Conservation (phyloP, 2,113 vertebrate species). For the Alligator sinensis region DNA sequence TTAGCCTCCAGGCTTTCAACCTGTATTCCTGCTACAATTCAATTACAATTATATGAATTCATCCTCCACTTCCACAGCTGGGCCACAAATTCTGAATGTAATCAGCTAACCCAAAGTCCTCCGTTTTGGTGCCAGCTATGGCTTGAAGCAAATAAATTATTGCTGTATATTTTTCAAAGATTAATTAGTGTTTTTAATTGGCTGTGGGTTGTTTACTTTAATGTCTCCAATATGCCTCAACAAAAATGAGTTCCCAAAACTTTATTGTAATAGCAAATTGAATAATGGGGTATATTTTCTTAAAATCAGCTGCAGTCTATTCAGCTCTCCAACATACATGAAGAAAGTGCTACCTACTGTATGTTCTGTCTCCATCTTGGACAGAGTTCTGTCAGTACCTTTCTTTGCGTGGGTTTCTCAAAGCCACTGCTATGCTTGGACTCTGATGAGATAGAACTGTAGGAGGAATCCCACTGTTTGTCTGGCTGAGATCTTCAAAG, state of each 20-base stretch:
- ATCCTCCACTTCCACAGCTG: background rate
- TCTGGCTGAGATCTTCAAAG: background rate
- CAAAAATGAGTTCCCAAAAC: background rate
- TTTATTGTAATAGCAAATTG: background rate
- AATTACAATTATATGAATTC: background rate
- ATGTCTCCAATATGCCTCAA: background rate
- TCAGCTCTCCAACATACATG: background rate
- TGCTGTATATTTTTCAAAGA: background rate
- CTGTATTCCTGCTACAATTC: background rate
- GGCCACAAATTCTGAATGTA: background rate
- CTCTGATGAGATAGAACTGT: background rate
- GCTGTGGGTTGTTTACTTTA: background rate
- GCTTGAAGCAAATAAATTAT: background rate
- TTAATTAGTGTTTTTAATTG: background rate
- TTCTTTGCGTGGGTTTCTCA: background rate
- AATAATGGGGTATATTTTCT: background rate
- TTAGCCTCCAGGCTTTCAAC: background rate
- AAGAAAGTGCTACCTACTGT: background rate
- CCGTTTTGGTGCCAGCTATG: background rate
- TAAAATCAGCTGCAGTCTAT: background rate
- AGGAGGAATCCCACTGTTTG: background rate
- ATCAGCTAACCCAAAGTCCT: background rate
- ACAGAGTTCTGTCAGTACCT: background rate
- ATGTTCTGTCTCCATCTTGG: background rate
- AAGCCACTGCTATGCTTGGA: accelerated